A percentile compares a stretch with the other conserved stretches of the same genome.
Evolutionary conservation across 1,140 invertebrate species (phyloP).

Genomic region (Zophobas morio): DNA sequence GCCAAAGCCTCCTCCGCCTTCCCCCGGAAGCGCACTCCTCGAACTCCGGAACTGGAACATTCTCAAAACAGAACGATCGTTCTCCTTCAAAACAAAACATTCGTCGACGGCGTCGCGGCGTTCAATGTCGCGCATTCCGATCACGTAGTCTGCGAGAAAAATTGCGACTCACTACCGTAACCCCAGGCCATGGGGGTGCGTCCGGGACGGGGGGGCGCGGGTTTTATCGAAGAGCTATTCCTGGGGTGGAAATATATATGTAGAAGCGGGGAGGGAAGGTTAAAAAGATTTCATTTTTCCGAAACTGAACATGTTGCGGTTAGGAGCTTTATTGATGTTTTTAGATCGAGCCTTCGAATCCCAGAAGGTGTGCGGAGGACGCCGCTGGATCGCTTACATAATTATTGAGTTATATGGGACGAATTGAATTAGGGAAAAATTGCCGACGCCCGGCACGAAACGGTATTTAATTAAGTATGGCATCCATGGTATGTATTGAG

Average conservation of each 20-base stretch:
- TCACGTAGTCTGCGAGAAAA: slow-evolving; percentile 65
- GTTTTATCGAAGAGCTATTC: slow-evolving; percentile 61
- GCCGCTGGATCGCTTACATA: slow-evolving; percentile 9
- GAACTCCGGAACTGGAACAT: slow-evolving; percentile 31
- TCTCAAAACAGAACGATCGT: slow-evolving; percentile 31
- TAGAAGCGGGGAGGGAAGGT: slow-evolving; percentile 59
- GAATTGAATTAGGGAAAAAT: slow-evolving; percentile 27
- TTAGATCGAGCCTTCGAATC: slow-evolving; percentile 59
- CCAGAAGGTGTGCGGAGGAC: slow-evolving; percentile 50
- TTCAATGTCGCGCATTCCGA: slow-evolving; percentile 58
- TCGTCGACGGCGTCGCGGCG: slow-evolving; percentile 45
- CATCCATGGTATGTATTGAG: slow-evolving; percentile 51
- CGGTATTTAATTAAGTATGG: slow-evolving; percentile 57
- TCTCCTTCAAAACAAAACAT: slow-evolving; percentile 59
- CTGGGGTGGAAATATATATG: slow-evolving; percentile 61
- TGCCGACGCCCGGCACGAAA: slow-evolving; percentile 38
- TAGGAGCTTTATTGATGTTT: slow-evolving; percentile 62
- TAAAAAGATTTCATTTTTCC: slow-evolving; percentile 65
- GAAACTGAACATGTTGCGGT: slow-evolving; percentile 65
- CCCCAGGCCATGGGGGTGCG: slow-evolving; percentile 52
- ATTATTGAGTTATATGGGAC: slow-evolving; percentile 13
- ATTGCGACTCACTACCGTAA: slow-evolving; percentile 63
- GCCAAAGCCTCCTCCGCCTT: neutral
- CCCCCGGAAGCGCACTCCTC: slow-evolving; percentile 25
- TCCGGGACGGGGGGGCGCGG: slow-evolving; percentile 54